Base-by-base conservation (phyloP, 2,113 vertebrate genomes). In the Narcine bancroftii region DNA sequence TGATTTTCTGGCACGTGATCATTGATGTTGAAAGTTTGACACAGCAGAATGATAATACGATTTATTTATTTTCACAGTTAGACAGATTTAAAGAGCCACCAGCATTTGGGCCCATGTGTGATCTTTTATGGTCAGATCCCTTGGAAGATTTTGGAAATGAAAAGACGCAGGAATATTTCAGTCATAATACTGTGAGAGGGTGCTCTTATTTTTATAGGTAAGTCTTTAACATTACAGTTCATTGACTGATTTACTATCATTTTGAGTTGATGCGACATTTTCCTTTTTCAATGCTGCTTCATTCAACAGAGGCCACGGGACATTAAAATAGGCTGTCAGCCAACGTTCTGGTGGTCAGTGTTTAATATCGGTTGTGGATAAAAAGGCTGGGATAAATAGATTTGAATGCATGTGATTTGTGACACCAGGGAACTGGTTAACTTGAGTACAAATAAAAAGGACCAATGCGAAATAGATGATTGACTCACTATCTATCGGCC, bases 151-250 rank as follows among this genome's bases (percentile, higher is more conserved):
- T 96, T 93, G 96, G 96, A 92, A 97, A 97, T 3, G 96, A 97
- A 94, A 97, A 97, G 94, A 96, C 95, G 93, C 96, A 97, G 94
- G 96, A 97, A 94, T 97, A 95, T 93, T 97, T 97, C 95, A 96
- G 95, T 94, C 96, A 97, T 95, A 97, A 97, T 95, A 95, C 96
- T 65, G 96, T 97, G 94, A 94, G 96, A 94, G 96, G 96, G 85
- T 97, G 96, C 94, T 97, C 96, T 92, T 97, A 97, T 94, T 97
- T 97, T 94, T 97, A 97, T 95, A 97, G 96, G 96, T 96, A 93
- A 94, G 94, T 50, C 56, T 85, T 19, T 77, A 60, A 69, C 24
- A 19, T 29, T 45, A 42, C 65, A 47, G 19, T 91, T 91, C 47
- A 83, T 50, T 83, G 11, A 47, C 63, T 15, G 42, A 6, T 71